Evolutionary conservation across 2,797 vertebrate species (phyloP).

Genomic region (Pantherophis alleghaniensis): DNA sequence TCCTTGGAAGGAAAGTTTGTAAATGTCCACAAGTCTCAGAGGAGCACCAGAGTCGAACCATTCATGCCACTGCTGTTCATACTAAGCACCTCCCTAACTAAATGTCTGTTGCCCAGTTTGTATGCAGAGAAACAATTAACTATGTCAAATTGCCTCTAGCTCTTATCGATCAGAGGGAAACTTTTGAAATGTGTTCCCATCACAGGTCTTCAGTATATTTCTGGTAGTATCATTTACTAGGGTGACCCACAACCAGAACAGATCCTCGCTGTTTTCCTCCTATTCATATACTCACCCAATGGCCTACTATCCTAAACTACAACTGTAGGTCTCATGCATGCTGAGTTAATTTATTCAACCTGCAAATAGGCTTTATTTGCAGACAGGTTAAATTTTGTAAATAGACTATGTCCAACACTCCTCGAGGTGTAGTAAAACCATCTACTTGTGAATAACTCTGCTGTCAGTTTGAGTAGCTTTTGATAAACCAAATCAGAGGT

Average conservation of each 20-base stretch:
- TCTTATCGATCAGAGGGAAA: not conserved
- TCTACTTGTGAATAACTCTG: conserved; percentile 68
- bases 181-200: not conserved
- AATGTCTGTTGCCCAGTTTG: not conserved
- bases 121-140: not conserved
- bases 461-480: conserved; percentile 75
- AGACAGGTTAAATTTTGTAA: not conserved
- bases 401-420: conserved; percentile 14
- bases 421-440: conserved; percentile 59
- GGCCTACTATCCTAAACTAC: not conserved
- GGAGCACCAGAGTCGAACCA: not conserved
- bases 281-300: not conserved
- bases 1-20: not conserved
- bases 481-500: conserved; percentile 75
- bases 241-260: not conserved
- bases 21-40: not conserved
- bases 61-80: not conserved
- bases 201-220: not conserved
- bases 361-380: not conserved
- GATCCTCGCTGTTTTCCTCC: not conserved
- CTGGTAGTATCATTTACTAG: not conserved
- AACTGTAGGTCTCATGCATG: not conserved
- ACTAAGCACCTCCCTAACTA: not conserved
- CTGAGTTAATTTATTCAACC: not conserved
- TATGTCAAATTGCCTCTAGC: not conserved